A percentile compares a stretch with the other conserved stretches of the same genome.
phyloP scores from a whole-genome alignment of 2,888 invertebrate genomes.

The Aphelenchoides bicaudatus region DNA sequence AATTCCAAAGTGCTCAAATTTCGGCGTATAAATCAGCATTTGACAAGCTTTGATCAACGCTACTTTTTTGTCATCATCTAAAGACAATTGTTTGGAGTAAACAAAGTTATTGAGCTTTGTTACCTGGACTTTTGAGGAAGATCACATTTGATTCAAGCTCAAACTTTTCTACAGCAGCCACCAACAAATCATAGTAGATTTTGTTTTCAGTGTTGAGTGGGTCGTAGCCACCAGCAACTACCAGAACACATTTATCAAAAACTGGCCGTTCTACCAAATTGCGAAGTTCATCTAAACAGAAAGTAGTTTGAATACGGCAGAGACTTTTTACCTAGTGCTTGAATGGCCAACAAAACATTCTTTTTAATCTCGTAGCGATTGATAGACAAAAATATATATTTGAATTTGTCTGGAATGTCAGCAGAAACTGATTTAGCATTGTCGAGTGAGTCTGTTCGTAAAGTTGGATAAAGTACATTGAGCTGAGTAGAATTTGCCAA shows the following conservation, averaged over 20 bases:
- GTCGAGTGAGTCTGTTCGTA: conserved; percentile 71
- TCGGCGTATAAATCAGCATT: conserved; percentile 87
- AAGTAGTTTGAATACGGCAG: conserved; percentile 9
- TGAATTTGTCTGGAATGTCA: conserved; percentile 44
- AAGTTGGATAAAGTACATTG: conserved; percentile 86
- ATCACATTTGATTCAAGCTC: conserved; percentile 49
- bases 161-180: conserved; percentile 69
- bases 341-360: conserved; percentile 79
- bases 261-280: conserved; percentile 25
- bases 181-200: conserved; percentile 76
- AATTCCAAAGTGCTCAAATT: conserved; percentile 96
- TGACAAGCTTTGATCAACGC: conserved; percentile 74
- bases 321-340: conserved; percentile 70
- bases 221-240: conserved; percentile 95
- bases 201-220: conserved; percentile 80
- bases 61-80: conserved; percentile 76
- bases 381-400: conserved; percentile 77
- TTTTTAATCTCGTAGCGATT: conserved; percentile 97
- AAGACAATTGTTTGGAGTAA: conserved; percentile 1
- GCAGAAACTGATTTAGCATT: too few relatives aligned
- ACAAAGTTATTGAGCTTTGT: conserved; percentile 47
- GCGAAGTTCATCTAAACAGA: conserved; percentile 41
- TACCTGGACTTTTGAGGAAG: conserved; percentile 58
- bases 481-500: conserved; percentile 64
- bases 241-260: conserved; percentile 69